Evolutionary conservation across 1,140 invertebrate species (phyloP).

Genomic region (Sminthurides bifidus): DNA sequence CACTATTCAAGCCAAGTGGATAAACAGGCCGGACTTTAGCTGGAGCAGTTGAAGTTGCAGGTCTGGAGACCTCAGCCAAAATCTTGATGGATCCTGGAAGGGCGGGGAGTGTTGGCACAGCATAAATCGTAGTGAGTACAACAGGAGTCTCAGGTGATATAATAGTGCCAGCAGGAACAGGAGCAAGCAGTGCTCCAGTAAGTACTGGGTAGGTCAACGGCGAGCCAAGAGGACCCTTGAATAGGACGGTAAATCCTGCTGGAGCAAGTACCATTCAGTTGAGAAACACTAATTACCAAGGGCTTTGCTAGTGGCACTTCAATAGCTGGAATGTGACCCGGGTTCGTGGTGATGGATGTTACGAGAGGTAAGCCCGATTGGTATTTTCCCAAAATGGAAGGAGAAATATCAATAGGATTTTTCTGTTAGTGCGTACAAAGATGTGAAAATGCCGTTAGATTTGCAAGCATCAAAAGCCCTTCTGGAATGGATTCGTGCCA

Average conservation of each 20-base stretch:
- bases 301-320: conserved; percentile 16
- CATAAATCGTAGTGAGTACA: conserved; percentile 12
- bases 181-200: conserved; percentile 6
- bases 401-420: not conserved
- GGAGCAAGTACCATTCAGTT: conserved; percentile 7
- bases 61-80: not conserved
- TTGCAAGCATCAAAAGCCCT: not conserved
- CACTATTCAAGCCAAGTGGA: too few species aligned
- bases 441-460: not conserved
- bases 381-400: not conserved
- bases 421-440: not conserved
- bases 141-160: conserved; percentile 8
- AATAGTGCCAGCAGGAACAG: conserved; percentile 14
- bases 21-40: not conserved
- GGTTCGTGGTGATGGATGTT: not conserved
- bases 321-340: conserved; percentile 13
- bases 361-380: not conserved
- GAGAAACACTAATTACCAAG: not conserved
- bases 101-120: conserved; percentile 5
- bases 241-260: conserved; percentile 11
- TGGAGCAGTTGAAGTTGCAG: not conserved
- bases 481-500: not conserved
- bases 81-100: not conserved
- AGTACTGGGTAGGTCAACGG: conserved; percentile 1
- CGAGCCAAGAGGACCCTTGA: not conserved